These are phyloP conservation scores for Onychostoma macrolepis DNA, from an alignment of 2,113 vertebrate species.

Conservation along the genomic window DNA sequence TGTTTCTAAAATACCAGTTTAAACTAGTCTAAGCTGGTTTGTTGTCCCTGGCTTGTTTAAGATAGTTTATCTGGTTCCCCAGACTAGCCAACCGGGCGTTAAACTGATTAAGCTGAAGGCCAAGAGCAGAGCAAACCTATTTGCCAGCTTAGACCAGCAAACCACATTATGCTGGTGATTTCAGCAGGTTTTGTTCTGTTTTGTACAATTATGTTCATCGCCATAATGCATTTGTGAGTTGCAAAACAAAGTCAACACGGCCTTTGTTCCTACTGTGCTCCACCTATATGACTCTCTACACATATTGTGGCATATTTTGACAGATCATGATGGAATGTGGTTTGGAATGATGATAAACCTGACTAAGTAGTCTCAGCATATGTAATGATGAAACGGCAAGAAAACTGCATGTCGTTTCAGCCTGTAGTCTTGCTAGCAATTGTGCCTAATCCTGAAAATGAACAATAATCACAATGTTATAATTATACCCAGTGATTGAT, in stretches of 20 bases:
- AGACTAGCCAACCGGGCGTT: background rate
- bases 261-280: constrained; percentile 5
- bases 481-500: too few species aligned
- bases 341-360: constrained; percentile 10
- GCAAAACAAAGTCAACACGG: constrained; percentile 11
- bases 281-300: background rate
- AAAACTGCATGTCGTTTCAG: background rate
- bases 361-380: background rate
- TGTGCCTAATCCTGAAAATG: background rate
- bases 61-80: background rate
- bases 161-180: background rate
- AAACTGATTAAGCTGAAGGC: background rate
- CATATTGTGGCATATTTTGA: background rate
- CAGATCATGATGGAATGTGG: constrained; percentile 6
- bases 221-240: background rate
- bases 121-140: background rate
- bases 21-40: background rate
- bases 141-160: background rate
- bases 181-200: background rate
- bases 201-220: background rate
- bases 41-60: background rate
- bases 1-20: background rate
- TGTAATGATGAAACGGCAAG: too few species aligned
- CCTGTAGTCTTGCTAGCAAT: background rate
- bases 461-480: background rate